Percentiles rank a stretch among this genome's conserved stretches.
Conservation (phyloP, 2,888 invertebrate species). For the Anaspis maculata region DNA sequence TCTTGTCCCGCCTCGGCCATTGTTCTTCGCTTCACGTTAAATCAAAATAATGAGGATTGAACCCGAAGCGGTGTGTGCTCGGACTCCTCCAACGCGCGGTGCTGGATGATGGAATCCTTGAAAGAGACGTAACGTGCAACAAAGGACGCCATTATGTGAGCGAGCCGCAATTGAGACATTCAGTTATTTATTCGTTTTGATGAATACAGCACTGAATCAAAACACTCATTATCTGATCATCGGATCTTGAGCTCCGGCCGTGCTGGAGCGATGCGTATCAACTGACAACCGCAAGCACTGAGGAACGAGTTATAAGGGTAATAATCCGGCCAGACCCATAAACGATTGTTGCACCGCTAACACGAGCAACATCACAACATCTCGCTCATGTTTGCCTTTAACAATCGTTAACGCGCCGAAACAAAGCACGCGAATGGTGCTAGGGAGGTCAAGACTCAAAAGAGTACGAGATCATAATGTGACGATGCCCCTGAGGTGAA, state of each 20-base stretch:
- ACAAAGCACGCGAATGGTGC: conserved; percentile 1
- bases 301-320: conserved; percentile 34
- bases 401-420: conserved; percentile 17
- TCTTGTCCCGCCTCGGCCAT: too few relatives aligned
- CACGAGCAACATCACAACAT: conserved; percentile 18
- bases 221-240: conserved; percentile 36
- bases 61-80: too few relatives aligned
- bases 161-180: conserved; percentile 35
- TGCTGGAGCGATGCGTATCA: conserved; percentile 31
- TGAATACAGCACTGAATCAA: conserved; percentile 35
- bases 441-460: too few relatives aligned
- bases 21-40: too few relatives aligned
- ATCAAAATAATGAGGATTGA: too few relatives aligned
- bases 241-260: conserved; percentile 20
- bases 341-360: conserved; percentile 18
- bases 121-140: too few relatives aligned
- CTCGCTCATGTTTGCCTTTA: conserved; percentile 23
- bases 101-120: too few relatives aligned
- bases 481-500: too few relatives aligned
- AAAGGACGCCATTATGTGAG: conserved; percentile 15
- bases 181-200: conserved; percentile 31
- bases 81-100: too few relatives aligned
- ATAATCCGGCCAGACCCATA: conserved; percentile 30
- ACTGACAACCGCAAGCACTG: conserved; percentile 25
- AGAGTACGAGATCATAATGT: too few relatives aligned